These are phyloP conservation scores for Tanytarsus gracilentus DNA, from an alignment of 2,888 invertebrate species.

Conservation along the genomic window DNA sequence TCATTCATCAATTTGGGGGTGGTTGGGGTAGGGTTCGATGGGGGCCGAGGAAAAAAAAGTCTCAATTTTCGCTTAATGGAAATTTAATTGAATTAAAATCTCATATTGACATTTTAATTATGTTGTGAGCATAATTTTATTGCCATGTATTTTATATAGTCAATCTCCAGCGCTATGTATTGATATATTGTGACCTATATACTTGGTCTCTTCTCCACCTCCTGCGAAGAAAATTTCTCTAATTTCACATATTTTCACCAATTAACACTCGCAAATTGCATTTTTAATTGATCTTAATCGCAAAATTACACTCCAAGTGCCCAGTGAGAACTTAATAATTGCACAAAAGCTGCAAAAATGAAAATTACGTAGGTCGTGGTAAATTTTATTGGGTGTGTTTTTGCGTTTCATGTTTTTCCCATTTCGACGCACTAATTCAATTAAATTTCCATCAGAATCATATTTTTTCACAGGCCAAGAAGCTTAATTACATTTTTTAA, in stretches of 20 bases:
- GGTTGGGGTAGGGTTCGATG: too few species aligned
- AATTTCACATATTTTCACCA: neutral
- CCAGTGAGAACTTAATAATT: neutral
- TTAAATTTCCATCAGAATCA: neutral
- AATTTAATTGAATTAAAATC: constrained; percentile 23
- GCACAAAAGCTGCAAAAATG: neutral
- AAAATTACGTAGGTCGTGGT: constrained; percentile 9
- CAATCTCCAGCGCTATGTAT: too few species aligned
- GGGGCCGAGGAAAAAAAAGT: too few species aligned
- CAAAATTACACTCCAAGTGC: neutral
- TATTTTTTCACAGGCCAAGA: neutral
- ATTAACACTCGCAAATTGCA: neutral
- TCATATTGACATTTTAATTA: neutral
- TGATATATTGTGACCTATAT: constrained; percentile 27
- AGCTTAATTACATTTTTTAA: constrained; percentile 4
- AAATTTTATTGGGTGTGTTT: constrained; percentile 22
- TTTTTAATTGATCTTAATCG: neutral
- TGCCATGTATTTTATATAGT: constrained; percentile 19
- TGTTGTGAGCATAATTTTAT: neutral
- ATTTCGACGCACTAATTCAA: neutral
- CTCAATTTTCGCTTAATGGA: constrained; percentile 17
- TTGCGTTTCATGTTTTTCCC: constrained; percentile 22
- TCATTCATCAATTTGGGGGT: constrained; percentile 26
- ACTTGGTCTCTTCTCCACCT: constrained; percentile 14
- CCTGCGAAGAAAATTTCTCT: constrained; percentile 18